Evolutionary conservation across 2,797 vertebrate genomes (phyloP).

Genomic region (Melopsittacus undulatus): DNA sequence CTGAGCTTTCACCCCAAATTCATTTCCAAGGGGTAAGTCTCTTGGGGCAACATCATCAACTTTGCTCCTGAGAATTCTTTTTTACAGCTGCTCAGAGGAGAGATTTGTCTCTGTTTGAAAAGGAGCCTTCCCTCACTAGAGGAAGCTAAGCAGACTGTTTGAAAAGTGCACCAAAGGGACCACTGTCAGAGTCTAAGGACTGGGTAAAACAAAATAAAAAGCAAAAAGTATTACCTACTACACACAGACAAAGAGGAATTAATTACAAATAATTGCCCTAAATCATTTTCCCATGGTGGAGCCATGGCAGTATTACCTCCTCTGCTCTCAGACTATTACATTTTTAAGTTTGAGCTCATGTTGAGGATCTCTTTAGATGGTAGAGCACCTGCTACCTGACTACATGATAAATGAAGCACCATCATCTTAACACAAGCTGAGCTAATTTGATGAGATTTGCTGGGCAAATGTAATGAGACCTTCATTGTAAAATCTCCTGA

Average conservation of each 20-base stretch:
- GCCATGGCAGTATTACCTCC: neutral
- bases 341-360: slow-evolving; percentile 21
- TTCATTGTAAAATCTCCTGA: neutral
- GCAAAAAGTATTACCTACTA: neutral
- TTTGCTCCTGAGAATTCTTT: neutral
- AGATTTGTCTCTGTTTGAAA: neutral
- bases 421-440: neutral
- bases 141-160: neutral
- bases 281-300: neutral
- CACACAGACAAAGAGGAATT: neutral
- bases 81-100: neutral
- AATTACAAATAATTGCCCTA: neutral
- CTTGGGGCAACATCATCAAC: neutral
- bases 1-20: neutral
- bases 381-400: slow-evolving; percentile 12
- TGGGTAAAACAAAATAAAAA: slow-evolving; percentile 3
- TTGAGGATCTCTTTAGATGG: neutral
- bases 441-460: neutral
- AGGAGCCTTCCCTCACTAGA: neutral
- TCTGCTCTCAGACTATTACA: neutral
- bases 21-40: neutral
- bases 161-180: neutral
- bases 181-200: neutral
- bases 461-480: neutral
- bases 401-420: neutral